phyloP scores from a whole-genome alignment of 2,888 invertebrate genomes.

The Oligia strigilis region DNA sequence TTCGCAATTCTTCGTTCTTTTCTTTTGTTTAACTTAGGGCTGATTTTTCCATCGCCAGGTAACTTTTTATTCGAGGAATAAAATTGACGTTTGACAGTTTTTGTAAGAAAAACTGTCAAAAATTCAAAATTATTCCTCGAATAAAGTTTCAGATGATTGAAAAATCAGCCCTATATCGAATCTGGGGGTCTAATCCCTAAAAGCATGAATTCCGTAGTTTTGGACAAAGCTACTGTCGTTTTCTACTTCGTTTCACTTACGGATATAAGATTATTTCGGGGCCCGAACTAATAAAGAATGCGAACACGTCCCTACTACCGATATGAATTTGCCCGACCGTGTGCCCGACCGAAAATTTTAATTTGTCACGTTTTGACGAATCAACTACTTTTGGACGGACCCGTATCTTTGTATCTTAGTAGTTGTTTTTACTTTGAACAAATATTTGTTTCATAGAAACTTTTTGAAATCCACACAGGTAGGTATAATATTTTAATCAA shows the following conservation, averaged over 20 bases:
- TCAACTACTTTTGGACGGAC: background rate
- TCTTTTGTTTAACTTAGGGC: background rate
- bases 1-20: background rate
- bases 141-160: no score
- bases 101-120: no score
- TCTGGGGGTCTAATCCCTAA: no score
- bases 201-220: background rate
- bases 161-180: no score
- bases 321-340: background rate
- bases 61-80: no score
- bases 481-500: conserved; percentile 30
- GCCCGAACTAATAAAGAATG: background rate
- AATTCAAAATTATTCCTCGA: no score
- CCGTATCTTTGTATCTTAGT: background rate
- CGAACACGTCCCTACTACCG: background rate
- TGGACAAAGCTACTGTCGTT: background rate
- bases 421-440: background rate
- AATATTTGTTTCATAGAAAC: background rate
- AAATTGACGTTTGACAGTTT: no score
- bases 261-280: background rate
- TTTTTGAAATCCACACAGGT: background rate
- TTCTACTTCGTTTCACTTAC: background rate
- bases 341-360: background rate
- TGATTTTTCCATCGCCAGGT: no score
- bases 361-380: background rate